Conservation (phyloP, 2,113 vertebrate genomes). For the Brachypteracias leptosomus region DNA sequence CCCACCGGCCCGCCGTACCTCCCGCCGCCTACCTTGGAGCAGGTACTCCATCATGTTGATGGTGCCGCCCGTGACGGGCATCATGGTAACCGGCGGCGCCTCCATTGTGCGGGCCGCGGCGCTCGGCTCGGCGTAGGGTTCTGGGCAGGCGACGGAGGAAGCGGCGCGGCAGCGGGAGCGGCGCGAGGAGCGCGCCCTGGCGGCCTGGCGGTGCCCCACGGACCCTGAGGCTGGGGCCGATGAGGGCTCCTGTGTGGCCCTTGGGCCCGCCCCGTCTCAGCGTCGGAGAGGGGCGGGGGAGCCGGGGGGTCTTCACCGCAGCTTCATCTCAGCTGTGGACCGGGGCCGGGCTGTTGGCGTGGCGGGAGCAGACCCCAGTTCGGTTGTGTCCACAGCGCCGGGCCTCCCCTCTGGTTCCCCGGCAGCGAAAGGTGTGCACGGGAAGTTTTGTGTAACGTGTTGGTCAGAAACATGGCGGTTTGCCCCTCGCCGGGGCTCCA, state of each 20-base stretch:
- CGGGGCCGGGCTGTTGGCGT: no score
- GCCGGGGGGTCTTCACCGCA: no score
- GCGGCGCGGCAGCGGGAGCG: no score
- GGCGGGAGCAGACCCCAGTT: not conserved
- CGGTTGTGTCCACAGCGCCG: rapidly evolving
- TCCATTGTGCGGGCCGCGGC: slow-evolving; percentile 75
- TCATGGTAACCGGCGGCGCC: slow-evolving; percentile 90
- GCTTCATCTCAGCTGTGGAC: not conserved
- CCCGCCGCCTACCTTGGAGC: slow-evolving; percentile 82
- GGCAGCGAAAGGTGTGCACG: rapidly evolving
- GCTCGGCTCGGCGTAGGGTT: no score
- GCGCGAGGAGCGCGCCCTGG: not conserved
- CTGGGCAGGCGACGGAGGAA: no score
- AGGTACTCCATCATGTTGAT: slow-evolving; percentile 98
- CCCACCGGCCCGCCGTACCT: no score
- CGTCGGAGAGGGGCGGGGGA: no score
- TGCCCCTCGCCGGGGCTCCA: not conserved
- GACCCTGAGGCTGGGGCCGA: no score
- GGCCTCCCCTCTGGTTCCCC: rapidly evolving
- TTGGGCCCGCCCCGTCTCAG: no score
- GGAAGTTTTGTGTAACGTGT: no score
- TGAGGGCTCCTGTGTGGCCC: no score
- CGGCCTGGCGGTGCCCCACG: not conserved
- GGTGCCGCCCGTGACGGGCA: slow-evolving; percentile 91
- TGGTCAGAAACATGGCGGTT: rapidly evolving